A percentile compares a stretch with the other conserved stretches of the same genome.
These are phyloP conservation scores for Papilio xuthus DNA, from an alignment of 1,140 invertebrate species.

Conservation along the genomic window DNA sequence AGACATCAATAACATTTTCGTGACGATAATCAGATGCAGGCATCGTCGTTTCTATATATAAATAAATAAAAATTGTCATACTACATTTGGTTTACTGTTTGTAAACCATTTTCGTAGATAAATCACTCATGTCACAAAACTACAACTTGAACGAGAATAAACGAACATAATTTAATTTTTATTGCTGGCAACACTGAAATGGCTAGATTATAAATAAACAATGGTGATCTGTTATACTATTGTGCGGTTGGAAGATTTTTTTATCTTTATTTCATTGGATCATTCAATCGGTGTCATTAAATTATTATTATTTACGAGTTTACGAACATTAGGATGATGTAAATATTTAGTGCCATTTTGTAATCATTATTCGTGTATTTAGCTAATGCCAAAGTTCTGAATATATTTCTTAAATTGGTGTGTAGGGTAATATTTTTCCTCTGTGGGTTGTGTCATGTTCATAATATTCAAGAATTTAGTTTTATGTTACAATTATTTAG, in stretches of 20 bases:
- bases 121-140: conserved; percentile 30
- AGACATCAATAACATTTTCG: neutral
- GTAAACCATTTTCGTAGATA: conserved; percentile 38
- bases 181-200: neutral
- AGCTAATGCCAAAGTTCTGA: conserved; percentile 78
- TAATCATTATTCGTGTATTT: conserved; percentile 61
- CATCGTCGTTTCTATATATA: neutral
- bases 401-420: conserved; percentile 48
- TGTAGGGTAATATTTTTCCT: conserved; percentile 29
- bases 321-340: conserved; percentile 62
- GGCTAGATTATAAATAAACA: neutral
- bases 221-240: conserved; percentile 16
- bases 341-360: conserved; percentile 78
- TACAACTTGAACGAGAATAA: conserved; percentile 19
- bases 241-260: neutral
- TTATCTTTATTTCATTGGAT: conserved; percentile 26
- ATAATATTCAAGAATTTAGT: conserved; percentile 33
- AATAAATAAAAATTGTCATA: conserved; percentile 3
- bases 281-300: conserved; percentile 28
- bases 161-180: conserved; percentile 24
- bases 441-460: conserved; percentile 56
- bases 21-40: neutral
- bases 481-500: conserved; percentile 23
- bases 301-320: conserved; percentile 37
- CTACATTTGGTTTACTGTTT: conserved; percentile 35